Percentiles rank a stretch among this genome's conserved stretches.
Conservation (phyloP, 2,113 vertebrate species). For the Laterallus jamaicensis region DNA sequence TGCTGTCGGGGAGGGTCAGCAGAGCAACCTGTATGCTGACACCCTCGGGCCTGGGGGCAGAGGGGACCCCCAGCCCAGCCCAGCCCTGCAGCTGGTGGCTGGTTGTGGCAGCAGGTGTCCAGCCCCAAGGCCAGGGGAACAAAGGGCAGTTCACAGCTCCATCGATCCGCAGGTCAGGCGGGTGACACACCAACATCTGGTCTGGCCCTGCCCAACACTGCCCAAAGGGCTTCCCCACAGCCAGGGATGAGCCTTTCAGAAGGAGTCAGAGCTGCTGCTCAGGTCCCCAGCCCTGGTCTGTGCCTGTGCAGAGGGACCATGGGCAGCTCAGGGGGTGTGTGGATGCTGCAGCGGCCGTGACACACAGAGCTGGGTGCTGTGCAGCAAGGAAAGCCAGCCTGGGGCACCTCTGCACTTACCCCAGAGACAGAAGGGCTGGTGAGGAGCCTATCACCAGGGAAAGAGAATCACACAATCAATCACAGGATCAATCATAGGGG, state of each 20-base stretch:
- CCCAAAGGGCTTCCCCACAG: background rate
- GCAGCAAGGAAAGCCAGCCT: no score
- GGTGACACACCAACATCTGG: background rate
- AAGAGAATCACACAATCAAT: no score
- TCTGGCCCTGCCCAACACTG: accelerated
- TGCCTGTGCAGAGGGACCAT: background rate
- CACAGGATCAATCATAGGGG: no score
- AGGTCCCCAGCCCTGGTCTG: background rate
- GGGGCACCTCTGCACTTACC: background rate
- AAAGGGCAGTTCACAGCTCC: background rate
- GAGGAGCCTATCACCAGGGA: no score
- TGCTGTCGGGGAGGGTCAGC: background rate
- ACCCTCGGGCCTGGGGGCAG: background rate
- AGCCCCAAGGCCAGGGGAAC: background rate
- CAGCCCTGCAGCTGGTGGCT: background rate
- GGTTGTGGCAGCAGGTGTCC: background rate
- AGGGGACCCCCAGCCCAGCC: background rate
- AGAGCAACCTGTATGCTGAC: background rate
- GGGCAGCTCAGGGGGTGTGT: background rate
- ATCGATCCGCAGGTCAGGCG: background rate
- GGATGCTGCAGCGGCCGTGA: accelerated
- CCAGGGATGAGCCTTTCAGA: background rate
- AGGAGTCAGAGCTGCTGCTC: background rate
- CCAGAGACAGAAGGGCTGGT: background rate
- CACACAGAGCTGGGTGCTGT: accelerated